Base-by-base conservation (phyloP, 2,888 invertebrate species). In the Liodrosophila aerea region DNA sequence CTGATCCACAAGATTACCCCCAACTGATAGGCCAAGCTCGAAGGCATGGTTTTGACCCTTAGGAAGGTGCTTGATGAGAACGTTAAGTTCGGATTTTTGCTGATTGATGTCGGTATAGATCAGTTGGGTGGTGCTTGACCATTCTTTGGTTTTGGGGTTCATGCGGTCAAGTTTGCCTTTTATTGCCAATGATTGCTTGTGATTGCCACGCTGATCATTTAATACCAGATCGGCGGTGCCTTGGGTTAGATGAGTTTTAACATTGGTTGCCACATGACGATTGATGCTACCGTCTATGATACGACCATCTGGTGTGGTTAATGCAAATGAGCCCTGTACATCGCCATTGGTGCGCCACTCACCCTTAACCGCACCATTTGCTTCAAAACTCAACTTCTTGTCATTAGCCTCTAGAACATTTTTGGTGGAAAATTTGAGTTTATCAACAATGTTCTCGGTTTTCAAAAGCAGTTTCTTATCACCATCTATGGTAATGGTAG, bases 401-500 rank as follows among this genome's bases (percentile, higher is more conserved):
- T 90, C 90, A 1, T 91, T 86, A 2, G 92, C 59, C 36, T 92
- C 91, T 0, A 93, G 62, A 1, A 89, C 76, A 72, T 92, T 94
- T 80, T 93, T 94, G 0, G 94, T 92, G 16, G 93, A 92, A 0
- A 94, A 36, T 1, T 91, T 89, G 5, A 90, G 90, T 4, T 91
- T 29, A 90, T 88, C 92, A 0, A 91, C 68, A 64, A 92, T 92
- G 51, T 92, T 93, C 64, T 92, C 91, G 0, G 95, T 94, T 29
- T 92, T 92, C 33, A 95, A 75, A 57, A 92, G 92, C 2, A 96
- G 73, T 74, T 94, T 94, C 76, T 94, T 94, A 37, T 90, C 92
- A 37, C 93, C 93, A 87, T 95, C 93, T 27, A 94, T 92, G 73
- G 91, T 92, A 2, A 96, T 47, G 40, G 93, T 94, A 0, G 93